Conservation (phyloP, 2,888 invertebrate species). For the Cerastis leucographa region DNA sequence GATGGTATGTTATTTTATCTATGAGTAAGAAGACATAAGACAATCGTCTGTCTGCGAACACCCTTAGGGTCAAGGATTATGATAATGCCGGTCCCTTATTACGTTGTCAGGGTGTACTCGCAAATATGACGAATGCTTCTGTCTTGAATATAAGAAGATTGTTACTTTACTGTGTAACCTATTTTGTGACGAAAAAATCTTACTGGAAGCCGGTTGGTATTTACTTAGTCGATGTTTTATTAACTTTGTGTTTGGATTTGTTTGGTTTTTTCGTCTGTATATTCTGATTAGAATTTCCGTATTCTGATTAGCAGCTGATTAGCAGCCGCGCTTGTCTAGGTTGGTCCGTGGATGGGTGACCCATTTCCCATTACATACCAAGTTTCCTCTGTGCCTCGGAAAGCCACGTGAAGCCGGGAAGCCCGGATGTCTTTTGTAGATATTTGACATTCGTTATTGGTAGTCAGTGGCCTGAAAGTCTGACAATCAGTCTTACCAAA, state of each 20-base stretch:
- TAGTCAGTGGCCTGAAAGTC: background rate
- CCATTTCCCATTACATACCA: background rate
- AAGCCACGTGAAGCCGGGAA: background rate
- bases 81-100: conserved; percentile 41
- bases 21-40: no score
- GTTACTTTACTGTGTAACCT: background rate
- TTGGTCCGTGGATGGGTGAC: background rate
- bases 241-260: background rate
- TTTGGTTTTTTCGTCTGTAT: background rate
- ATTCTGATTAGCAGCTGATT: no score
- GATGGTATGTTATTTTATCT: no score
- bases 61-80: conserved; percentile 38
- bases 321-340: background rate
- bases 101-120: conserved; percentile 18
- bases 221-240: background rate
- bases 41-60: background rate
- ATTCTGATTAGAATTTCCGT: no score
- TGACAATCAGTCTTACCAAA: background rate
- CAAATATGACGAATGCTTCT: conserved; percentile 23
- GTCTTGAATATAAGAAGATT: conserved; percentile 6
- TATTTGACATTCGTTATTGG: background rate
- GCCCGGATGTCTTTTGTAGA: background rate
- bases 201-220: background rate
- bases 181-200: background rate
- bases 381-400: background rate